Evolutionary conservation across 1,140 invertebrate species (phyloP).

Genomic region (Zaprionus vittiger): DNA sequence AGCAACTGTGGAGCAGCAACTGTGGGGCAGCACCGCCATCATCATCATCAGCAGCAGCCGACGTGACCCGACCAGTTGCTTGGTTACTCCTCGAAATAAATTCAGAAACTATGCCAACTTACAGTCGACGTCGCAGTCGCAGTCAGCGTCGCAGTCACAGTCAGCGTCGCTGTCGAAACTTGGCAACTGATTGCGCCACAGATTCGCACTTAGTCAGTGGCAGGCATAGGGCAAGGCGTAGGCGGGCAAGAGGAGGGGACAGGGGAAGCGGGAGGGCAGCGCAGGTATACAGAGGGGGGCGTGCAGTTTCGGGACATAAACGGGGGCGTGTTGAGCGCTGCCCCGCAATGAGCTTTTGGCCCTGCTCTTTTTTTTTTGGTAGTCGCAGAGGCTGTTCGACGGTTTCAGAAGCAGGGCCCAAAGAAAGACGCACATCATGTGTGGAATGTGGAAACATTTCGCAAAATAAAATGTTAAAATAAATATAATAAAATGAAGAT

Average conservation of each 20-base stretch:
- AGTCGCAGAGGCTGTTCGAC: conserved; percentile 38
- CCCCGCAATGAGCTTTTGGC: conserved; percentile 70
- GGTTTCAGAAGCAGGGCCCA: conserved; percentile 32
- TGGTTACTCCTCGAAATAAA: conserved; percentile 64
- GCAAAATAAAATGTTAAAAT: conserved; percentile 23
- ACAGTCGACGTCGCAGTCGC: conserved; percentile 23
- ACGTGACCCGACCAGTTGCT: conserved; percentile 67
- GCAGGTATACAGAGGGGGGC: conserved; percentile 28
- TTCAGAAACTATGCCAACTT: conserved; percentile 73
- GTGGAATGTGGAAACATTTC: conserved; percentile 6
- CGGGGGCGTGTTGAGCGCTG: conserved; percentile 72
- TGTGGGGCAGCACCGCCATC: conserved; percentile 39
- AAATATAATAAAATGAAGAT: conserved; percentile 20
- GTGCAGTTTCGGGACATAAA: conserved; percentile 70
- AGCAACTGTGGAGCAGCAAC: conserved; percentile 36
- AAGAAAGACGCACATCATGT: conserved; percentile 12
- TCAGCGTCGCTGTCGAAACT: conserved; percentile 35
- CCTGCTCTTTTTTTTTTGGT: conserved; percentile 31
- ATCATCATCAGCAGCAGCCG: conserved; percentile 41
- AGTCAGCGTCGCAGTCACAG: conserved; percentile 15
- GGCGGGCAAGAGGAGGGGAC: neutral
- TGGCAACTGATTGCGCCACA: conserved; percentile 81
- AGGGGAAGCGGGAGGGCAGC: neutral
- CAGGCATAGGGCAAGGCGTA: conserved; percentile 31
- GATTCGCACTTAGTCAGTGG: conserved; percentile 81